Percentiles rank a stretch among this genome's conserved stretches.
phyloP scores from a whole-genome alignment of 1,140 invertebrate species.

The Melitaea cinxia region DNA sequence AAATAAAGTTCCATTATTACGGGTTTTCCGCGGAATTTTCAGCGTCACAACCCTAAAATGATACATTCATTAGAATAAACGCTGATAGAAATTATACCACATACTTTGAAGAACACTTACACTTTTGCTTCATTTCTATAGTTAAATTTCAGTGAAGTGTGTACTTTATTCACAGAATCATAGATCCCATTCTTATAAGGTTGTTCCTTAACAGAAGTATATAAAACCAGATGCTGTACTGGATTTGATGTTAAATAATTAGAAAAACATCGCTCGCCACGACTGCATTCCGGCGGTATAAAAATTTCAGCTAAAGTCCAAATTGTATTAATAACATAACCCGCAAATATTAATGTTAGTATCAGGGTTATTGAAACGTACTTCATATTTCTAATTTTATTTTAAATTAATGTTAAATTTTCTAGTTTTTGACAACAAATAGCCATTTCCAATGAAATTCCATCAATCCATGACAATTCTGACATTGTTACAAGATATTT shows the following conservation, averaged over 20 bases:
- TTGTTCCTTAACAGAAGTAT: constrained; percentile 80
- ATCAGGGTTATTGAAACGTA: constrained; percentile 82
- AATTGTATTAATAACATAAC: constrained; percentile 87
- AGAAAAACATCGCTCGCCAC: constrained; percentile 83
- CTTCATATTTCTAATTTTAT: constrained; percentile 53
- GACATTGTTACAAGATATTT: too few relatives aligned
- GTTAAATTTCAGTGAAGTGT: constrained; percentile 80
- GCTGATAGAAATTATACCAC: neutral
- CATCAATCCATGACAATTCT: too few relatives aligned
- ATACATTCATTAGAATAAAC: constrained; percentile 19
- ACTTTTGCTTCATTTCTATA: constrained; percentile 73
- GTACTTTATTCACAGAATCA: constrained; percentile 61
- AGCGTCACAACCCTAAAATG: constrained; percentile 83
- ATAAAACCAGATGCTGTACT: constrained; percentile 83
- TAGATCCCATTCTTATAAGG: constrained; percentile 66
- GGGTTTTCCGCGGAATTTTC: constrained; percentile 86
- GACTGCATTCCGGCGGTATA: constrained; percentile 85
- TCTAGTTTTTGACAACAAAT: too few relatives aligned
- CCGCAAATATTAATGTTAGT: constrained; percentile 84
- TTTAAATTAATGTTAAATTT: neutral
- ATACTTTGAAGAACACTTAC: constrained; percentile 53
- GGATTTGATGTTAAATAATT: constrained; percentile 83
- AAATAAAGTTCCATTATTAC: constrained; percentile 89
- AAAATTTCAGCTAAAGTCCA: constrained; percentile 88
- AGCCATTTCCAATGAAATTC: too few relatives aligned